Evolutionary conservation across 1,140 invertebrate species (phyloP), one percentile per base, ranked within the genome.

Genomic region (Pseudomyrmex pallidus): DNA sequence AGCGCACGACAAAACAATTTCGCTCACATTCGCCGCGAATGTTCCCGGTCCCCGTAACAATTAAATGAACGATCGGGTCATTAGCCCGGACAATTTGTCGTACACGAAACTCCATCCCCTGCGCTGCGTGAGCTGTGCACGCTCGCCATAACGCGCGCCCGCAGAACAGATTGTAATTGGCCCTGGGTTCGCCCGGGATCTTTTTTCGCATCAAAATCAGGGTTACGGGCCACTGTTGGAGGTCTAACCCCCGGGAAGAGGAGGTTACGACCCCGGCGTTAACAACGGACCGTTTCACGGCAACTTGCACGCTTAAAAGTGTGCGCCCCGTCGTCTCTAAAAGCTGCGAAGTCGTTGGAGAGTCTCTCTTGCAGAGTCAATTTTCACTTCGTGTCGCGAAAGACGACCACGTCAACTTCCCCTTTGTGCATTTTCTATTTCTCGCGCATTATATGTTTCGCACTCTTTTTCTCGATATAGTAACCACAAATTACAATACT

Each of bases 61-160:
- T 64, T 82, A 82, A 82, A 82, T 66, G 70, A 82, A 82, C 50
- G 70, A 74, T 25, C 59, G 20, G 48, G 70, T 74, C 59, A 82
- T 82, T 82, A 82, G 70, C 17, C 5, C 78, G 70, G 46, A 46
- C 57, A 57, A 74, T 63, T 73, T 74, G 78, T 74, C 61, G 48
- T 54, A 74, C 70, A 62, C 22, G 66, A 48, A 72, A 59, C 35
- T 5, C 20, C 20, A 17, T 17, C 20, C 64, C 12, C 15, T 15
- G 35, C n/a, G 52, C 15, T 20, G 35, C n/a, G 52, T 10, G n/a
- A 13, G 46, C 17, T 61, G 10, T 61, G 10, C 12, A 10, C 22
- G 52, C 52, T 22, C 52, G 25, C 63, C 17, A 35, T 77, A 66
- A 54, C 25, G 20, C 25, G 20, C 17, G 73, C 10, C 15, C 15